phyloP scores from a whole-genome alignment of 2,888 invertebrate species.

The Hemithea aestivaria region DNA sequence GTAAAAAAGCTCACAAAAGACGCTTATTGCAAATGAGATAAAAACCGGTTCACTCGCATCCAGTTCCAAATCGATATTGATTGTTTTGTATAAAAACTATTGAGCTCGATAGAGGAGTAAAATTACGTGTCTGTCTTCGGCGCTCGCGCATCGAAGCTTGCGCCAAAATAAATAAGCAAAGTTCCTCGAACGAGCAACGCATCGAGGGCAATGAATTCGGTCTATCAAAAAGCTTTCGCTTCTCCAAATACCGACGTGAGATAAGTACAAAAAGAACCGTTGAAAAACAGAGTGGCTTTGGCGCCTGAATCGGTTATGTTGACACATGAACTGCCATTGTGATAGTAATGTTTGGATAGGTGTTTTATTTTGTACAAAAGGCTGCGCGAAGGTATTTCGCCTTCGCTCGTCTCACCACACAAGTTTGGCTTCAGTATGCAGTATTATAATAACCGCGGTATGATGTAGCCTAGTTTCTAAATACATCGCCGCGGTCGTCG shows the following conservation, averaged over 20 bases:
- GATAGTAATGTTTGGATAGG: slow-evolving; percentile 39
- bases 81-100: slow-evolving; percentile 50
- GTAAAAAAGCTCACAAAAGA: slow-evolving; percentile 16
- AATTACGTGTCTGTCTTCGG: slow-evolving; percentile 65
- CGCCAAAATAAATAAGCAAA: slow-evolving; percentile 72
- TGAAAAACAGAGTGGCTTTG: slow-evolving; percentile 17
- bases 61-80: slow-evolving; percentile 23
- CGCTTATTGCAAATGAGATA: slow-evolving; percentile 20
- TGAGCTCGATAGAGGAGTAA: slow-evolving; percentile 54
- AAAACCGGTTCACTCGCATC: slow-evolving; percentile 19
- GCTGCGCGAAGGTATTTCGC: slow-evolving; percentile 25
- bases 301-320: slow-evolving; percentile 21
- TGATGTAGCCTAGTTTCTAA: slow-evolving; percentile 62
- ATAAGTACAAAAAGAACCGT: slow-evolving; percentile 13
- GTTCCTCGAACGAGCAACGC: slow-evolving; percentile 34
- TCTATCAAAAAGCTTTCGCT: slow-evolving; percentile 21
- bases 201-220: slow-evolving; percentile 35
- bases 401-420: slow-evolving; percentile 21
- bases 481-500: slow-evolving; percentile 35
- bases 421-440: slow-evolving; percentile 38
- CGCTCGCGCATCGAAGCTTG: slow-evolving; percentile 57
- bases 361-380: slow-evolving; percentile 36
- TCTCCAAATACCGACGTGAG: slow-evolving; percentile 1
- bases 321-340: slow-evolving; percentile 24
- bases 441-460: slow-evolving; percentile 39